A percentile compares a stretch with the other conserved stretches of the same genome.
phyloP scores from a whole-genome alignment of 2,888 invertebrate genomes.

The Dolomedes plantarius region DNA sequence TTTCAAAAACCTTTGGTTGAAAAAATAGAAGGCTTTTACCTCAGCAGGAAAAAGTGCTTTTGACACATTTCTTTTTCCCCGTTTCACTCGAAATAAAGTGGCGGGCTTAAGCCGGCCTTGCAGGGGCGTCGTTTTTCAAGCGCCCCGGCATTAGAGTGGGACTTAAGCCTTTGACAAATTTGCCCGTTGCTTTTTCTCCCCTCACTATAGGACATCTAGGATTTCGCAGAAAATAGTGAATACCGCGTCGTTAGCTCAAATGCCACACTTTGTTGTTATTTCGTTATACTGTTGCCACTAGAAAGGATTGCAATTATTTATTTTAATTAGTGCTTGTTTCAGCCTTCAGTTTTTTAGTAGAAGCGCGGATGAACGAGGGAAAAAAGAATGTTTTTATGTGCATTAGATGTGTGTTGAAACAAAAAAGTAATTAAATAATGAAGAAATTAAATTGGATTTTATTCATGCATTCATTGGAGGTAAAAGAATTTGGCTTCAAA shows the following conservation, averaged over 20 bases:
- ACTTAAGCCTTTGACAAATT: constrained; percentile 71
- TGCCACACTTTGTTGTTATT: constrained; percentile 12
- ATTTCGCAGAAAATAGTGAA: constrained; percentile 36
- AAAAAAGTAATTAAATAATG: neutral
- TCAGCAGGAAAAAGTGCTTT: constrained; percentile 23
- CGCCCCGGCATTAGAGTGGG: constrained; percentile 57
- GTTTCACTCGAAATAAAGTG: constrained; percentile 69
- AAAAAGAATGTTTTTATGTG: neutral
- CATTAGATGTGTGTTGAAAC: neutral
- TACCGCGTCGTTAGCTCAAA: constrained; percentile 53
- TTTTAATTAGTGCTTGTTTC: constrained; percentile 42
- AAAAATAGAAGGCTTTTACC: constrained; percentile 45
- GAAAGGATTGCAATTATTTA: constrained; percentile 20
- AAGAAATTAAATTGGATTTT: neutral
- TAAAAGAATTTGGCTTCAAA: neutral
- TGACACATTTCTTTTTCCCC: constrained; percentile 61
- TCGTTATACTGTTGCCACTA: neutral
- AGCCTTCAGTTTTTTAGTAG: neutral
- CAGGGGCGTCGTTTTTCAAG: constrained; percentile 70
- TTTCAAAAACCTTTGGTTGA: constrained; percentile 48
- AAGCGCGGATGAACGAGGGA: too few species aligned
- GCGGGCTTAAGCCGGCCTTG: constrained; percentile 66
- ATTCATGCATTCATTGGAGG: neutral
- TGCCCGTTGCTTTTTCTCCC: constrained; percentile 18
- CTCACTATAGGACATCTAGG: constrained; percentile 31